These are phyloP conservation scores for Gymnorhina tibicen DNA, from an alignment of 2,113 vertebrate species.

Conservation along the genomic window DNA sequence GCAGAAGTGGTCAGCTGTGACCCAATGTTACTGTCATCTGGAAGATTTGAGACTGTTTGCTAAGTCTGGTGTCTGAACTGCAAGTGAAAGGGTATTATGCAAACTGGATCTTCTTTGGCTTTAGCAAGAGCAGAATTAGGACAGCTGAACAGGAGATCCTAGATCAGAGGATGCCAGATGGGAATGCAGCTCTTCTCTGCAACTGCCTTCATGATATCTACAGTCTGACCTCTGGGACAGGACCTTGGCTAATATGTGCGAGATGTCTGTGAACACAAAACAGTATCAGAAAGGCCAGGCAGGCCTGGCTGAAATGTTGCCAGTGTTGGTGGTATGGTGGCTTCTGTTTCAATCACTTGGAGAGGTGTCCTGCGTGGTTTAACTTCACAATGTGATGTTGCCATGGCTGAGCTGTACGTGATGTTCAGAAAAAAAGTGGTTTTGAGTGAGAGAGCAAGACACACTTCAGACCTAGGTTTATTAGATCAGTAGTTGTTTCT, in stretches of 20 bases:
- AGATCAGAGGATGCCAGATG: background rate
- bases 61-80: background rate
- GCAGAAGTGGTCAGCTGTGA: background rate
- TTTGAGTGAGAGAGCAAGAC: background rate
- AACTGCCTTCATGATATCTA: background rate
- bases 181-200: background rate
- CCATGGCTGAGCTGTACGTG: background rate
- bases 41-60: background rate
- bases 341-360: background rate
- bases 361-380: background rate
- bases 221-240: background rate
- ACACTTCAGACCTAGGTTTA: background rate
- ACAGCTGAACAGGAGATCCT: background rate
- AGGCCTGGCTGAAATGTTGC: background rate
- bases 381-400: background rate
- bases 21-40: background rate
- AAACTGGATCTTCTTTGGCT: background rate
- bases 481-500: background rate
- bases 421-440: background rate
- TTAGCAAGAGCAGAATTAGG: background rate
- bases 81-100: background rate
- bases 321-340: background rate
- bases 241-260: accelerated
- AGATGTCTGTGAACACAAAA: background rate
- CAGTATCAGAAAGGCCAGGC: background rate